Percentiles rank a stretch among this genome's conserved stretches.
These are phyloP conservation scores for Drosophila helvetica DNA, from an alignment of 2,888 invertebrate genomes.

Conservation along the genomic window DNA sequence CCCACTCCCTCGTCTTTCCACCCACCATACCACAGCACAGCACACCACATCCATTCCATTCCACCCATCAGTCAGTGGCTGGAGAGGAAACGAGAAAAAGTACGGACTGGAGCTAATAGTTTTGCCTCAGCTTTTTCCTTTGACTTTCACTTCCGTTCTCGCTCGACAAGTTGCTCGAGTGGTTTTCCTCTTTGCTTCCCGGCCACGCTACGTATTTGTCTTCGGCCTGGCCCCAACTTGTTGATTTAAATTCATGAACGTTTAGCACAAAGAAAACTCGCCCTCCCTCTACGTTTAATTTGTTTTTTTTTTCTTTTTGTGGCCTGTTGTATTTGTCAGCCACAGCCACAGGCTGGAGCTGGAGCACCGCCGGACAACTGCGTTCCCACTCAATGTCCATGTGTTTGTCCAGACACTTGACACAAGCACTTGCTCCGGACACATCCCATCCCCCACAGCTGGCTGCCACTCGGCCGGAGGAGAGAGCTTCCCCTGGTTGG, in stretches of 20 bases:
- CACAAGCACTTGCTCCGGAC: constrained; percentile 68
- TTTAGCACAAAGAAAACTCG: constrained; percentile 34
- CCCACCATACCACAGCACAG: not conserved
- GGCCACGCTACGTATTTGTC: constrained; percentile 5
- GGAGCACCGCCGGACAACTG: constrained; percentile 26
- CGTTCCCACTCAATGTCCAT: constrained; percentile 68
- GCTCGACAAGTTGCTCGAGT: constrained; percentile 79
- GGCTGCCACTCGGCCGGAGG: too few relatives aligned
- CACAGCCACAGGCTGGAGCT: constrained; percentile 59
- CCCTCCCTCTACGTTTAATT: not conserved
- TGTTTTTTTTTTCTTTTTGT: constrained; percentile 34
- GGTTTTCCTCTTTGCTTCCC: constrained; percentile 22
- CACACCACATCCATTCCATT: not conserved
- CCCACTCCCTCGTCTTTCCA: not conserved
- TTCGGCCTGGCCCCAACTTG: constrained; percentile 56
- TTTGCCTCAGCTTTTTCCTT: constrained; percentile 57
- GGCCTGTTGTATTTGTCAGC: constrained; percentile 55
- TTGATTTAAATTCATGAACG: constrained; percentile 72
- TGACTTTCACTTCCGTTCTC: constrained; percentile 73
- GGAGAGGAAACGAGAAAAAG: constrained; percentile 33
- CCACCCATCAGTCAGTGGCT: constrained; percentile 5
- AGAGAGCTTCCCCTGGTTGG: constrained; percentile 1
- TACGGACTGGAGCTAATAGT: constrained; percentile 64
- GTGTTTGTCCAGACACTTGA: constrained; percentile 77
- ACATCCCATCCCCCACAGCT: constrained; percentile 5